Conservation (phyloP, 2,113 vertebrate species). For the Dascyllus trimaculatus region DNA sequence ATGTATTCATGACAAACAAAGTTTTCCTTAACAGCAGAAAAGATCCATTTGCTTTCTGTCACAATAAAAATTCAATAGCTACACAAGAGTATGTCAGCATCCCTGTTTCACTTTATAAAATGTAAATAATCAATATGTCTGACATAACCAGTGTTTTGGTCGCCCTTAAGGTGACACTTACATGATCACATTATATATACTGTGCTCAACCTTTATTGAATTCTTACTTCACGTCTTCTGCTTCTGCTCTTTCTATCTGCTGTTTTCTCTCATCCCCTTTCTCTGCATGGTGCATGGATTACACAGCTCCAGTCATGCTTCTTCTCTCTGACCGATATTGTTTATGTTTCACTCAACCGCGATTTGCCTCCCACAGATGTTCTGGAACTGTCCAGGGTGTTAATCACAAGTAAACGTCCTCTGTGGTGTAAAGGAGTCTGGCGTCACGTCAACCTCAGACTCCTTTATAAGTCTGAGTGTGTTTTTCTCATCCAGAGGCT, state of each 20-base stretch:
- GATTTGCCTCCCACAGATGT: slow-evolving; percentile 76
- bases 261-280: slow-evolving; percentile 32
- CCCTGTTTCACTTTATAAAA: slow-evolving; percentile 2
- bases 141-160: neutral
- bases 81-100: neutral
- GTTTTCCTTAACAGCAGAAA: neutral
- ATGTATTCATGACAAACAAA: too few species aligned
- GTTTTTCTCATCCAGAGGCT: slow-evolving; percentile 76
- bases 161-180: neutral
- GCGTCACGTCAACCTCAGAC: slow-evolving; percentile 48
- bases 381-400: slow-evolving; percentile 76
- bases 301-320: slow-evolving; percentile 64
- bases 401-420: slow-evolving; percentile 78
- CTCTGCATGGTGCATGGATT: slow-evolving; percentile 54
- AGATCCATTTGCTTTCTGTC: slow-evolving; percentile 2
- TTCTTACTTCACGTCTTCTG: slow-evolving; percentile 4
- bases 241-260: slow-evolving; percentile 39
- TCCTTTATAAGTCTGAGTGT: slow-evolving; percentile 40
- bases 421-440: slow-evolving; percentile 61
- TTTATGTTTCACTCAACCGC: slow-evolving; percentile 73
- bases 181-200: neutral
- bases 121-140: slow-evolving; percentile 11
- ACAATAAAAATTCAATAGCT: slow-evolving; percentile 1
- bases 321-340: slow-evolving; percentile 63
- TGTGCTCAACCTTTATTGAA: slow-evolving; percentile 8